Percentiles rank a stretch among this genome's conserved stretches.
These are phyloP conservation scores for Anguilla anguilla DNA, from an alignment of 2,797 vertebrate genomes.

Conservation along the genomic window DNA sequence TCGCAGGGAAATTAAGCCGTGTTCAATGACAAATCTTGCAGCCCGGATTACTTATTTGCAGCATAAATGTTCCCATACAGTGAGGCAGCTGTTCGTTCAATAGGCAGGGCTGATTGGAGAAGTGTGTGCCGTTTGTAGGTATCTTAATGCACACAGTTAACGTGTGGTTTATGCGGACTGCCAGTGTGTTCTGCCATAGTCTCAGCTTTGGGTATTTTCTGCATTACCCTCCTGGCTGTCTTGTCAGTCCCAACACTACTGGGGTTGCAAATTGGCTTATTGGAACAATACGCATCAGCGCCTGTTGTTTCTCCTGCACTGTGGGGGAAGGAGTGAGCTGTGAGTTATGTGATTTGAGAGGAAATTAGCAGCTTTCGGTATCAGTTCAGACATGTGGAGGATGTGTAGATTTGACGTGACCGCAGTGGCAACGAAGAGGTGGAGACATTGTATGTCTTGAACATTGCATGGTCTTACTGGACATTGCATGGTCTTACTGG, in stretches of 20 bases:
- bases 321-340: no score
- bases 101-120: constrained; percentile 2
- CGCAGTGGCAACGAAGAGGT: neutral
- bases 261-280: neutral
- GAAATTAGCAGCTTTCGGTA: neutral
- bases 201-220: neutral
- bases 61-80: constrained; percentile 51
- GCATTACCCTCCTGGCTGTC: neutral
- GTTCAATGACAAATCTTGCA: constrained; percentile 56
- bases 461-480: no score
- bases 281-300: neutral
- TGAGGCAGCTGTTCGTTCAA: constrained; percentile 55
- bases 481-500: no score
- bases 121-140: neutral
- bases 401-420: neutral
- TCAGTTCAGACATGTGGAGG: neutral
- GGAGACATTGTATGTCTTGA: neutral
- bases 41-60: constrained; percentile 52
- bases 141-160: neutral
- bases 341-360: neutral
- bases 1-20: constrained; percentile 53
- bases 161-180: neutral
- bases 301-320: neutral
- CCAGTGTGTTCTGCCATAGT: neutral
- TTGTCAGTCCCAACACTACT: neutral